These are phyloP conservation scores for Hormaphis cornu DNA, from an alignment of 1,140 invertebrate species.

Conservation along the genomic window DNA sequence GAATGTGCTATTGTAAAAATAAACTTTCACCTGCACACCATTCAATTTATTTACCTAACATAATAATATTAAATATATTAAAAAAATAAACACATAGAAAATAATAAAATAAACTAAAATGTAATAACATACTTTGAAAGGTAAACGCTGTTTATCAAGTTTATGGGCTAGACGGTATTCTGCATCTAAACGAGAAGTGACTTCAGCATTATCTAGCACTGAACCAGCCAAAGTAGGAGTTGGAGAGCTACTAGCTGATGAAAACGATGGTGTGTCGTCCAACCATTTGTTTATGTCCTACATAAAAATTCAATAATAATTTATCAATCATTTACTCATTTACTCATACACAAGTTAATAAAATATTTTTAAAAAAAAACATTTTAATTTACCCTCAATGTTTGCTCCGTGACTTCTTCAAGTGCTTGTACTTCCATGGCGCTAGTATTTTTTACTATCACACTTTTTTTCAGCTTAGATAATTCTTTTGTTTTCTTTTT, in stretches of 20 bases:
- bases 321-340: not conserved
- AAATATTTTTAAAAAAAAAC: not conserved
- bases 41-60: too few species aligned
- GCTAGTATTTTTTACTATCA: conserved; percentile 33
- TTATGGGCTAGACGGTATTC: conserved; percentile 41
- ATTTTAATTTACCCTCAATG: conserved; percentile 53
- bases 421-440: conserved; percentile 62
- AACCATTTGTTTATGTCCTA: conserved; percentile 79
- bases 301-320: conserved; percentile 32
- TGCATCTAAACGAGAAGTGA: conserved; percentile 41
- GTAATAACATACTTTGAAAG: conserved; percentile 27
- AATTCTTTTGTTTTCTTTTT: conserved; percentile 42
- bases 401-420: conserved; percentile 67
- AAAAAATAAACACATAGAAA: not conserved
- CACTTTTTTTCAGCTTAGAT: conserved; percentile 41
- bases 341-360: not conserved
- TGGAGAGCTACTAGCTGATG: conserved; percentile 63
- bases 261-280: conserved; percentile 68
- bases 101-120: not conserved
- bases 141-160: conserved; percentile 28
- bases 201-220: conserved; percentile 36
- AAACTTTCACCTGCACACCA: too few species aligned
- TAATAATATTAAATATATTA: not conserved
- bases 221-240: conserved; percentile 16
- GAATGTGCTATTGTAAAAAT: too few species aligned